Evolutionary conservation across 2,888 invertebrate species (phyloP).

Genomic region (Lathronympha strigana): DNA sequence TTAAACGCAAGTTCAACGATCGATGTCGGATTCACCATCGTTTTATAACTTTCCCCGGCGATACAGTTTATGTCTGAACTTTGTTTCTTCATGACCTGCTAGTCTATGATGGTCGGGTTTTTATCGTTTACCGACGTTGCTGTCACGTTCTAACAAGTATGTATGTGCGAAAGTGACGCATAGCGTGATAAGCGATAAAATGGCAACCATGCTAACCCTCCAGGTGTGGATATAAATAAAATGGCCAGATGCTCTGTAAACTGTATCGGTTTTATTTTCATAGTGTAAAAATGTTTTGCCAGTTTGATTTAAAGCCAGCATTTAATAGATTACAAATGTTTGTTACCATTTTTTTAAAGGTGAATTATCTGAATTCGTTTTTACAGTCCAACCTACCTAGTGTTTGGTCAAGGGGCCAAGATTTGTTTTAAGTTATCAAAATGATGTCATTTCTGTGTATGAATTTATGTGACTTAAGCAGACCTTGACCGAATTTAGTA

Average conservation of each 20-base stretch:
- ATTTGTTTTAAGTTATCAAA: no score
- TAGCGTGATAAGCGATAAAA: no score
- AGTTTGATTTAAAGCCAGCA: conserved; percentile 40
- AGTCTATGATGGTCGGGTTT: no score
- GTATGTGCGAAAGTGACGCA: no score
- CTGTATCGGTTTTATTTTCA: conserved; percentile 55
- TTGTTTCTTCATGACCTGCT: conserved; percentile 72
- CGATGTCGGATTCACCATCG: conserved; percentile 62
- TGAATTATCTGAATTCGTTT: conserved; percentile 1
- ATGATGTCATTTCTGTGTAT: no score
- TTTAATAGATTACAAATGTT: conserved; percentile 27
- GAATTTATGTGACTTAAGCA: conserved; percentile 46
- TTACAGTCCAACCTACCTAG: no score
- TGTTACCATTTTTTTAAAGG: conserved; percentile 13
- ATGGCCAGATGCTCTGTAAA: conserved; percentile 66
- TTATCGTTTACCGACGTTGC: no score
- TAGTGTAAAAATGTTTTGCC: conserved; percentile 58
- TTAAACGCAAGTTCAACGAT: conserved; percentile 76
- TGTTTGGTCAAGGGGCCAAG: no score
- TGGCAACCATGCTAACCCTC: no score
- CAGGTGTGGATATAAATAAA: conserved; percentile 64
- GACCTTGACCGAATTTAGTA: conserved; percentile 80
- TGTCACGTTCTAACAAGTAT: no score
- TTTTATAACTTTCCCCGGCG: conserved; percentile 75
- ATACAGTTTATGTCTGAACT: conserved; percentile 75